Evolutionary conservation across 1,140 invertebrate species (phyloP).

Genomic region (Scaptomyza pallida): DNA sequence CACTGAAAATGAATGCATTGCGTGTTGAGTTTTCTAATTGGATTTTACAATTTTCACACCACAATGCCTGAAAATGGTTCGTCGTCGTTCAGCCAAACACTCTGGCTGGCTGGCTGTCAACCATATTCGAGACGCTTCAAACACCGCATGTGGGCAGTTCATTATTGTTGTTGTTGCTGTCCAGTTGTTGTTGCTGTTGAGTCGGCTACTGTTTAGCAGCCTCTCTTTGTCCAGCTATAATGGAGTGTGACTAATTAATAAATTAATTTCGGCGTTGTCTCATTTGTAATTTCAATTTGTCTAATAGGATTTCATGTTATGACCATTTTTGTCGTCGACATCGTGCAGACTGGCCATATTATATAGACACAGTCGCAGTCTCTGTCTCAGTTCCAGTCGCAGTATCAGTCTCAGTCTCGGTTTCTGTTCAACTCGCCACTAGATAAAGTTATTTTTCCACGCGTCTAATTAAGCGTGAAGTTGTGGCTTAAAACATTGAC

Average conservation of each 20-base stretch:
- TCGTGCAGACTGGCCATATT: slow-evolving; percentile 13
- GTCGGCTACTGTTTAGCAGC: slow-evolving; percentile 43
- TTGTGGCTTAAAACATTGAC: slow-evolving; percentile 62
- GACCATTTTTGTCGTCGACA: slow-evolving; percentile 68
- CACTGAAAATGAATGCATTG: slow-evolving; percentile 40
- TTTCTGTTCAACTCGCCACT: slow-evolving; percentile 21
- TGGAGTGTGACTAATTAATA: slow-evolving; percentile 82
- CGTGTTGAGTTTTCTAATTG: slow-evolving; percentile 51
- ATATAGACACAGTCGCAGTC: slow-evolving; percentile 7
- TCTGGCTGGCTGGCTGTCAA: slow-evolving; percentile 29
- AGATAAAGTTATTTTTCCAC: slow-evolving; percentile 66
- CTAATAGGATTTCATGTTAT: slow-evolving; percentile 82
- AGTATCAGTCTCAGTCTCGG: slow-evolving; percentile 17
- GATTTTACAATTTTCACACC: slow-evolving; percentile 46
- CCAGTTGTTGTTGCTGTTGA: slow-evolving; percentile 11
- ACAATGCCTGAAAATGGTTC: slow-evolving; percentile 42
- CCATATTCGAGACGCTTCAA: slow-evolving; percentile 48
- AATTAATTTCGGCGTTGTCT: slow-evolving; percentile 80
- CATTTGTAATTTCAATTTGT: slow-evolving; percentile 83
- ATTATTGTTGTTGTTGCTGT: slow-evolving; percentile 28
- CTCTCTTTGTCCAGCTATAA: slow-evolving; percentile 71
- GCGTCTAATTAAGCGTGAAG: slow-evolving; percentile 76
- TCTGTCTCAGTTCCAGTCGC: slow-evolving; percentile 10
- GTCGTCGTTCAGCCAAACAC: not conserved
- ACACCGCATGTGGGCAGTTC: slow-evolving; percentile 69